phyloP scores from a whole-genome alignment of 2,888 invertebrate genomes.

The Panzeria rudis region DNA sequence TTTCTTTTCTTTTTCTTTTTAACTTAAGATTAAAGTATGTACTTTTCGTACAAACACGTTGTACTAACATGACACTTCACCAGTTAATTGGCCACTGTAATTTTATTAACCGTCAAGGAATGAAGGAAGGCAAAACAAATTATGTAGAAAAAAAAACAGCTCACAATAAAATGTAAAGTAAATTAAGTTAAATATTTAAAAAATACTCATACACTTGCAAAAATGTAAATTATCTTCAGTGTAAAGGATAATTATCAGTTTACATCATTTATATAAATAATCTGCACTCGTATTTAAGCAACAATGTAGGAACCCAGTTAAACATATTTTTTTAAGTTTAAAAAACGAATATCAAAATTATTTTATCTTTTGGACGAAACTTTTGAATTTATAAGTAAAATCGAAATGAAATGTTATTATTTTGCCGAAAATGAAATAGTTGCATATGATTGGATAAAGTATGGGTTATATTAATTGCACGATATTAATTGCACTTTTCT shows the following conservation, averaged over 20 bases:
- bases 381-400: too few relatives aligned
- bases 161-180: constrained; percentile 22
- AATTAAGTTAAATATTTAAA: constrained; percentile 47
- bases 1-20: constrained; percentile 10
- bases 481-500: too few relatives aligned
- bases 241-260: constrained; percentile 59
- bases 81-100: constrained; percentile 69
- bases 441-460: too few relatives aligned
- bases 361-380: too few relatives aligned
- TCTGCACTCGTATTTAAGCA: constrained; percentile 9
- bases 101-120: constrained; percentile 60
- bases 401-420: too few relatives aligned
- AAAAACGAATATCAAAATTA: neutral
- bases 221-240: constrained; percentile 42
- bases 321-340: neutral
- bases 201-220: constrained; percentile 17
- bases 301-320: neutral
- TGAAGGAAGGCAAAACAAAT: neutral
- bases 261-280: constrained; percentile 31
- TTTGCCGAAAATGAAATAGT: too few relatives aligned
- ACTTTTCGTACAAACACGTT: constrained; percentile 50
- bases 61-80: constrained; percentile 66
- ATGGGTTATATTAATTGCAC: too few relatives aligned
- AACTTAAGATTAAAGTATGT: constrained; percentile 26
- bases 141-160: neutral